Base-by-base conservation (phyloP, 2,113 vertebrate genomes). In the Gavia stellata region DNA sequence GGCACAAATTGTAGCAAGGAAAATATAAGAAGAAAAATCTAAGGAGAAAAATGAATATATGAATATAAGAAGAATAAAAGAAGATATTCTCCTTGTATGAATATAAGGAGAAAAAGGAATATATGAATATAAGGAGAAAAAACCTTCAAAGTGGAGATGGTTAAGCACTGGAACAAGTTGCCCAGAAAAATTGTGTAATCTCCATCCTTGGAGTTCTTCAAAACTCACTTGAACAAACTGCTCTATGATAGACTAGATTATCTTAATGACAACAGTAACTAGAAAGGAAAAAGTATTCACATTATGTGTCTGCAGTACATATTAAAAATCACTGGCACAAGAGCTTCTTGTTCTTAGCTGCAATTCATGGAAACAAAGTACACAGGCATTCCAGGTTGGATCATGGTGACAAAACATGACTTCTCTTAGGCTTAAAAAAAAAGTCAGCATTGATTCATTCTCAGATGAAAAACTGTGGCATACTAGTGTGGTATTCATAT, bases 291-390 rank as follows among this genome's bases (percentile, higher is more conserved):
- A 61, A 55, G 10, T 36, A 47, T 44, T 65, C 45, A 67, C n/a
- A 66, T 74, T 34, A 8, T 0, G 0, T 18, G 13, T 80, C 38
- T 61, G 10, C 31, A 16, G 25, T 40, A 14, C 3, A 4, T 42
- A 18, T 45, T 79, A 18, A 70, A 36, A 82, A 17, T 50, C 50
- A 20, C 18, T 93, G 42, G 6, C 18, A 49, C 0, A 2, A 61
- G 6, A 82, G 6, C 15, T 42, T 49, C 25, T 73, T 44, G 9
- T 81, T 59, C 18, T 42, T 66, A 25, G 20, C n/a, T 47, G 62
- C 8, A 44, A 1, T 61, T 63, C 17, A 18, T 31, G n/a, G 65
- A 53, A 82, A 53, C 28, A 21, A 73, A 68, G 26, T 25, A 62
- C 34, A 21, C 8, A 44, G 42, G 23, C 10, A 18, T 62, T 75